A percentile compares a stretch with the other conserved stretches of the same genome.
Evolutionary conservation across 2,888 invertebrate genomes (phyloP).

Genomic region (Mythimna vitellina): DNA sequence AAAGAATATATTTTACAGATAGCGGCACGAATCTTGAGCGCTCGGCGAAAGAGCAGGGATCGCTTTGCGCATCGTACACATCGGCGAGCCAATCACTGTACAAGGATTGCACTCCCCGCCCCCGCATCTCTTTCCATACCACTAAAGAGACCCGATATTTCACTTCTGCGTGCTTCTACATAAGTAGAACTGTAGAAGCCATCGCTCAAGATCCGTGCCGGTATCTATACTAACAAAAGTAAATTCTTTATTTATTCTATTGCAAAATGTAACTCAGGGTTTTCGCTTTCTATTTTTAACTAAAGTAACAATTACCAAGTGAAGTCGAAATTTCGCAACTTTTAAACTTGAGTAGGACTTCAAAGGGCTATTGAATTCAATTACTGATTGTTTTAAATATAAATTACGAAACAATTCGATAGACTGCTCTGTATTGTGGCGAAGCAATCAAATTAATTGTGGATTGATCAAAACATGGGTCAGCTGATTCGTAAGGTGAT

Average conservation of each 20-base stretch:
- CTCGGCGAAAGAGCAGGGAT: no score
- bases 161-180: no score
- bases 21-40: no score
- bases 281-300: background rate
- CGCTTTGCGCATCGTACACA: no score
- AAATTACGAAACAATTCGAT: slow-evolving; percentile 29
- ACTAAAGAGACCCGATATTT: no score
- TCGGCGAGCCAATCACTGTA: no score
- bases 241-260: background rate
- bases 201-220: no score
- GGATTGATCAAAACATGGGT: background rate
- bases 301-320: slow-evolving; percentile 12
- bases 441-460: slow-evolving; percentile 22
- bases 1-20: no score
- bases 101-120: no score
- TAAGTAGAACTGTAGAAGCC: no score
- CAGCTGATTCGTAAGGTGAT: background rate
- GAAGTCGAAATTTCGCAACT: slow-evolving; percentile 13
- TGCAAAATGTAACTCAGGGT: background rate
- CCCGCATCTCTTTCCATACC: no score
- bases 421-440: slow-evolving; percentile 5
- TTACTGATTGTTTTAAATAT: slow-evolving; percentile 42
- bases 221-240: no score
- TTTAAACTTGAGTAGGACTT: slow-evolving; percentile 15
- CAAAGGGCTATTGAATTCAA: slow-evolving; percentile 36